phyloP scores from a whole-genome alignment of 2,888 invertebrate species.

The Drosophila mercatorum region DNA sequence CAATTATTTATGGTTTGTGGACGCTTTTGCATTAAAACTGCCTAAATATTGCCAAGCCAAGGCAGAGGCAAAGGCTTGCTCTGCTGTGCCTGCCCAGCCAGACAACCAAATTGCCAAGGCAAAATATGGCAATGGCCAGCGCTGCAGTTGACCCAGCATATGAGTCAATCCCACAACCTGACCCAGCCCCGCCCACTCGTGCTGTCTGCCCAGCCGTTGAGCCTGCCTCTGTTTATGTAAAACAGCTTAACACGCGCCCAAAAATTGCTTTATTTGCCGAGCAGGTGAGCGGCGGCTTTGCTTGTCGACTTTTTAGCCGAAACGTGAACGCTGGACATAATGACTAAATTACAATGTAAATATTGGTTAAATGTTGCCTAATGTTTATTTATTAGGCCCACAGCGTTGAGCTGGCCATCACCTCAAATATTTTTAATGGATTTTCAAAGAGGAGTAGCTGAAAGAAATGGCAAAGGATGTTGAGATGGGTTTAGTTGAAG shows the following conservation, averaged over 20 bases:
- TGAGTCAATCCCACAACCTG: slow-evolving; percentile 59
- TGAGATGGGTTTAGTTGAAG: too few relatives aligned
- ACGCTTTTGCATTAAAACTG: slow-evolving; percentile 75
- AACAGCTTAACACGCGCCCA: slow-evolving; percentile 63
- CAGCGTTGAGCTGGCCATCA: slow-evolving; percentile 9
- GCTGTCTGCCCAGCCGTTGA: neutral
- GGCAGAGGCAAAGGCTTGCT: slow-evolving; percentile 30
- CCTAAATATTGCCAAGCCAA: slow-evolving; percentile 64
- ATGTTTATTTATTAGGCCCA: slow-evolving; percentile 55
- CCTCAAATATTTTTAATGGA: neutral
- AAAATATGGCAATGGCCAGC: slow-evolving; percentile 54
- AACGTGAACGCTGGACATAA: slow-evolving; percentile 47
- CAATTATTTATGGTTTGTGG: slow-evolving; percentile 80
- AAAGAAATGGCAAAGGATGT: too few relatives aligned
- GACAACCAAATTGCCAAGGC: slow-evolving; percentile 59
- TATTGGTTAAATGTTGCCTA: slow-evolving; percentile 55
- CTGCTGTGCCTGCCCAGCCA: slow-evolving; percentile 33
- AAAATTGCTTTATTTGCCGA: slow-evolving; percentile 65
- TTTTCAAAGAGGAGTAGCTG: neutral
- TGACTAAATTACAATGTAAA: slow-evolving; percentile 64
- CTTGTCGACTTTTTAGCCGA: slow-evolving; percentile 24
- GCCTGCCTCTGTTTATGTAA: slow-evolving; percentile 56
- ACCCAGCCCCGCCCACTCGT: neutral
- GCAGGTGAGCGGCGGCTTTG: slow-evolving; percentile 43
- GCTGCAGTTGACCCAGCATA: slow-evolving; percentile 62